Percentiles rank a stretch among this genome's conserved stretches.
Conservation (phyloP, 1,140 invertebrate genomes). For the Fopius arisanus region DNA sequence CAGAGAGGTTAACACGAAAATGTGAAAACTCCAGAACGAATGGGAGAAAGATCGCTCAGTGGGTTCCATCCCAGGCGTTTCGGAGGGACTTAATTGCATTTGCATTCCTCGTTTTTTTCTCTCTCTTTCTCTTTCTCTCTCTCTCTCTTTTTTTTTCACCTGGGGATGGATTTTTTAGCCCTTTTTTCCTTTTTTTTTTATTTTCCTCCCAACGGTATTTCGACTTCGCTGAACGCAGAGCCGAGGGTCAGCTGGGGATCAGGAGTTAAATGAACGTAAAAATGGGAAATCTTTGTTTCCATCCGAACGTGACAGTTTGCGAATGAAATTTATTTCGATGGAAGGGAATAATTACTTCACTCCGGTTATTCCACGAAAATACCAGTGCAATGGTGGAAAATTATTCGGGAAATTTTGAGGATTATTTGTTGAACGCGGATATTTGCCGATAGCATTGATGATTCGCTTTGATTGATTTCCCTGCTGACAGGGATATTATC, state of each 20-base stretch:
- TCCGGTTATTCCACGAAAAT: too few relatives aligned
- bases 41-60: not conserved
- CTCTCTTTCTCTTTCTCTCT: too few relatives aligned
- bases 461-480: too few relatives aligned
- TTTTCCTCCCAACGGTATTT: not conserved
- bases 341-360: not conserved
- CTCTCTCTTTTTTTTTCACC: not conserved
- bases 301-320: not conserved
- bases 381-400: too few relatives aligned
- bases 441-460: too few relatives aligned
- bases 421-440: not conserved
- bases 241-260: not conserved
- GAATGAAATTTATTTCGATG: not conserved
- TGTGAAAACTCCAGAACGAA: slow-evolving; percentile 8
- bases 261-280: slow-evolving; percentile 2
- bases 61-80: not conserved
- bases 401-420: too few relatives aligned
- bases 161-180: not conserved
- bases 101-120: slow-evolving; percentile 2
- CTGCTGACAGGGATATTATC: too few relatives aligned
- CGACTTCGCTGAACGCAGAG: not conserved
- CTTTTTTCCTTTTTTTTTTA: not conserved
- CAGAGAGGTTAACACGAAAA: not conserved
- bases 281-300: not conserved
- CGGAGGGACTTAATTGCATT: slow-evolving; percentile 10